A percentile compares a stretch with the other conserved stretches of the same genome.
Conservation (phyloP, 2,113 vertebrate species). For the Ptyas mucosa region DNA sequence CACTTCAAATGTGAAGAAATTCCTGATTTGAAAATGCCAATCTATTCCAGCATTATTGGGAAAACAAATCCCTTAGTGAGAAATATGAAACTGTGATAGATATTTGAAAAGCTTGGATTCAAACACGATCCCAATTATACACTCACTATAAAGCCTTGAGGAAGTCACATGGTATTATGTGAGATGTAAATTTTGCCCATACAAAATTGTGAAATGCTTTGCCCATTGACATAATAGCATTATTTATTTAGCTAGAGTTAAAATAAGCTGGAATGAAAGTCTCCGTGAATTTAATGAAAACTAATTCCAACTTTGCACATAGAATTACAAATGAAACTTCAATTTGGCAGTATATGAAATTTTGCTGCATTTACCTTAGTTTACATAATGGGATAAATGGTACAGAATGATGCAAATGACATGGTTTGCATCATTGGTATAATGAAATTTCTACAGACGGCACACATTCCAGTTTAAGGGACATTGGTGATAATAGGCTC, state of each 20-base stretch:
- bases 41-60: neutral
- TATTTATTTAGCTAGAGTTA: neutral
- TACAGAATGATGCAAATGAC: neutral
- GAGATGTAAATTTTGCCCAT: neutral
- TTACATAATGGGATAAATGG: neutral
- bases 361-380: neutral
- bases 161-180: neutral
- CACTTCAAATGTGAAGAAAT: neutral
- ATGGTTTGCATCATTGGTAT: neutral
- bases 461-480: neutral
- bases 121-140: neutral
- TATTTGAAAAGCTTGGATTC: neutral
- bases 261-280: neutral
- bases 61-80: neutral
- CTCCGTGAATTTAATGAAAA: neutral
- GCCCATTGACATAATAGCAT: neutral
- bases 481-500: neutral
- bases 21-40: neutral
- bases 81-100: neutral
- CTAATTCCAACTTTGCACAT: neutral
- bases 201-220: neutral
- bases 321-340: neutral
- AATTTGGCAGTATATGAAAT: neutral
- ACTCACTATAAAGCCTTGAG: neutral
- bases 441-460: neutral